phyloP scores from a whole-genome alignment of 30 jellyfish, hydroid and myxozoan genomes.

The Hydractinia symbiolongicarpus region DNA sequence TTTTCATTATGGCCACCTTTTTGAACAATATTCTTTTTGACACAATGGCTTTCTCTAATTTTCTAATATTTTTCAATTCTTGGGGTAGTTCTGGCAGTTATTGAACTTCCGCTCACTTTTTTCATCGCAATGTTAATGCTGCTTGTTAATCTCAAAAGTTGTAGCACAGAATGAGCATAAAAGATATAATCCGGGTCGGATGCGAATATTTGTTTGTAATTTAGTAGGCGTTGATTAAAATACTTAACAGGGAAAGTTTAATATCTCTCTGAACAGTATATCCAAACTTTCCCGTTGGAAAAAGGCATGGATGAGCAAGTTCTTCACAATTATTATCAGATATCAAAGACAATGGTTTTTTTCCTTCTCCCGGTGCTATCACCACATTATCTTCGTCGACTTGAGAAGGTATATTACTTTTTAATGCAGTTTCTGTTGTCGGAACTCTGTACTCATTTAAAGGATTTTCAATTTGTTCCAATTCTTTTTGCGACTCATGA shows the following conservation, averaged over 20 bases:
- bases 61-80: background rate
- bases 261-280: background rate
- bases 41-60: background rate
- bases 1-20: constrained; percentile 22
- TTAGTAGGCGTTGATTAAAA: constrained; percentile 18
- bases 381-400: constrained; percentile 9
- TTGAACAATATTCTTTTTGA: constrained; percentile 2
- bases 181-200: constrained; percentile 27
- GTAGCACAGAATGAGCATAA: constrained; percentile 27
- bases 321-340: constrained; percentile 30
- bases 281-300: constrained; percentile 30
- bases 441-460: no score
- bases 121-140: constrained; percentile 26
- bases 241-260: constrained; percentile 12
- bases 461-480: no score
- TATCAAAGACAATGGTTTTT: constrained; percentile 3
- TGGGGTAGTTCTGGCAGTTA: constrained; percentile 26
- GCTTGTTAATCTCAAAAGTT: background rate
- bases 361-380: constrained; percentile 30
- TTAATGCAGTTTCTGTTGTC: no score
- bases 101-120: constrained; percentile 1
- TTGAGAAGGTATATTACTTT: no score
- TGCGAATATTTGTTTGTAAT: constrained; percentile 16
- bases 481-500: no score
- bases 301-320: constrained; percentile 21